Evolutionary conservation across 2,888 invertebrate species (phyloP), one percentile per base, ranked within the genome.

Genomic region (Pantelozetes paolii): DNA sequence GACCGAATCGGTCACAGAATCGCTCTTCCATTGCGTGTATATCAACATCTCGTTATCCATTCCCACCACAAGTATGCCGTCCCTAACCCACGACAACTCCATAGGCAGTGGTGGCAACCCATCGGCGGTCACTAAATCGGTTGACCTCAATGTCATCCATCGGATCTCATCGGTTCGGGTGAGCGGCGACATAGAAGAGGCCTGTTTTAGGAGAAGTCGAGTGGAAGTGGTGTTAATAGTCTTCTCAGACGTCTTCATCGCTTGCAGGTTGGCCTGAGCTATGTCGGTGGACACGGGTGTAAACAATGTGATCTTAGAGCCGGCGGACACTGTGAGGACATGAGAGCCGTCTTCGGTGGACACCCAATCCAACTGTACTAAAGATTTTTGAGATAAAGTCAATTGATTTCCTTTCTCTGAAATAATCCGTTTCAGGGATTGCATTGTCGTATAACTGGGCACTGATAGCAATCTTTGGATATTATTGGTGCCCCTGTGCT

Each of bases 41-140:
- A 99, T 96, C 80, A 98, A 96, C 95, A 99, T 97, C 82, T 99
- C 99, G 2, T 96, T 97, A 82, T 98, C 96, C 97, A 99, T 97
- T 1, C 98, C 99, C 1, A 99, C 96, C 0, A 99, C 94, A 1
- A 99, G 84, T 77, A 99, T 94, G 0, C 98, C 98, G 81, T 98
- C 98, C 30, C 99, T 87, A 0, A 98, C 96, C 98, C 99, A 99
- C 1, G 95, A 95, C 79, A 98, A 91, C 82, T 97, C 95, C 92
- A 98, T 98, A 0, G 99, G 99, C 69, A 99, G 83, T 0, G 98
- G 97, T 0, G 96, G 95, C 50, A 98, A 83, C 0, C 97, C 95
- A 81, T 99, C 99, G 0, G 95, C 97, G 0, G 97, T 95, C 77
- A 89, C 89, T 18, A 98, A 82, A 79, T 94, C 90, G 57, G 97